These are phyloP conservation scores for Geophilus truncorum DNA, from an alignment of 2,888 invertebrate genomes.

Conservation along the genomic window DNA sequence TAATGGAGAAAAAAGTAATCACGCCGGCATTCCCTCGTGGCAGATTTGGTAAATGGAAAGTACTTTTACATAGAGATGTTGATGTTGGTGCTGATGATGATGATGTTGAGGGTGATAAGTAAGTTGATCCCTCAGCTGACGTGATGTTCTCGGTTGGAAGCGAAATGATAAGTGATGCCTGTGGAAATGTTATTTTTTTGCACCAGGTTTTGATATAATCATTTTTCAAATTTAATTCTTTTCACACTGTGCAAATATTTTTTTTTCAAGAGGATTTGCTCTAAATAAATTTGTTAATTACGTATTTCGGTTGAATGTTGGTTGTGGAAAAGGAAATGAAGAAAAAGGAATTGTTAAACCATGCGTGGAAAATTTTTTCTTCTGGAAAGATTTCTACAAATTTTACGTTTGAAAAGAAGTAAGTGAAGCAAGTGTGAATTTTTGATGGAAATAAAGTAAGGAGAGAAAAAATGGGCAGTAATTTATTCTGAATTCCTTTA, in stretches of 20 bases:
- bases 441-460: not conserved
- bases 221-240: not conserved
- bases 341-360: not conserved
- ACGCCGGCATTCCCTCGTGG: not conserved
- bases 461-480: not conserved
- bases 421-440: constrained; percentile 8
- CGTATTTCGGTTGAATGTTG: not conserved
- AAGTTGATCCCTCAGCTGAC: not conserved
- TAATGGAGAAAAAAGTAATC: constrained; percentile 6
- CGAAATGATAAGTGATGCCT: not conserved
- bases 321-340: not conserved
- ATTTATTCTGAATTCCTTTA: not conserved
- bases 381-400: not conserved
- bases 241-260: not conserved
- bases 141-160: not conserved
- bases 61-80: not conserved
- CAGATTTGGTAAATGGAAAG: constrained; percentile 13
- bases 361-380: not conserved
- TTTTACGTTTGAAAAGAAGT: constrained; percentile 10
- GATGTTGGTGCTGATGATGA: not conserved
- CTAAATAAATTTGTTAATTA: too few relatives aligned
- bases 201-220: not conserved
- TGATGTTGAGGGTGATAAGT: not conserved
- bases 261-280: too few relatives aligned
- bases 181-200: not conserved